A percentile compares a stretch with the other conserved stretches of the same genome.
Evolutionary conservation across 2,888 invertebrate species (phyloP).

Genomic region (Pantelozetes paolii): DNA sequence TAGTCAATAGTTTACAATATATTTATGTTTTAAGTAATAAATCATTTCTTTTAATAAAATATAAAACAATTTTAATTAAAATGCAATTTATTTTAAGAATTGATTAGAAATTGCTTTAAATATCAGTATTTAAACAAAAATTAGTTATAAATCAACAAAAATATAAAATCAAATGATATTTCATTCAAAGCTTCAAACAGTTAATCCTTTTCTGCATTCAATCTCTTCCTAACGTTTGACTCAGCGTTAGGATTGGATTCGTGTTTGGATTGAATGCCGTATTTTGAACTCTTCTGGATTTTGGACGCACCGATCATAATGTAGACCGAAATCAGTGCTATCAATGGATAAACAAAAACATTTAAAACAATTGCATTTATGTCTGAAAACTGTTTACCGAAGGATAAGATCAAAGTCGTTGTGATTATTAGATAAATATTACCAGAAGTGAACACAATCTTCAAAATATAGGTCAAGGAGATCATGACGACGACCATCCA

Average conservation of each 20-base stretch:
- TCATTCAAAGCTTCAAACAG: too few relatives aligned
- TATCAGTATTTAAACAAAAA: too few relatives aligned
- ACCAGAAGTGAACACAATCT: constrained; percentile 55
- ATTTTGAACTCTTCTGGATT: too few relatives aligned
- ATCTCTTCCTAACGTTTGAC: background rate
- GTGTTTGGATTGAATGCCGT: background rate
- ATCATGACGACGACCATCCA: constrained; percentile 51
- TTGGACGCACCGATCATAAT: constrained; percentile 34
- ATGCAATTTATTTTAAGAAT: too few relatives aligned
- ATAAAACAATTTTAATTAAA: too few relatives aligned
- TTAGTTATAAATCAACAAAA: too few relatives aligned
- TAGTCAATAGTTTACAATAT: too few relatives aligned
- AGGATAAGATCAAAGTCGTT: constrained; percentile 65
- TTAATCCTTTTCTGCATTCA: background rate
- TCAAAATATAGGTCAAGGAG: constrained; percentile 50
- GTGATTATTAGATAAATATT: constrained; percentile 66
- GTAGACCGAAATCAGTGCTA: constrained; percentile 24
- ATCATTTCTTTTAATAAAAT: too few relatives aligned
- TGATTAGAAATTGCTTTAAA: too few relatives aligned
- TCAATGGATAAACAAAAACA: background rate
- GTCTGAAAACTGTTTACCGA: constrained; percentile 64
- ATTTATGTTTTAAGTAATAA: too few relatives aligned
- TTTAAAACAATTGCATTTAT: constrained; percentile 32
- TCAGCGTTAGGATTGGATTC: background rate
- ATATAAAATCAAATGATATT: too few relatives aligned